phyloP scores from a whole-genome alignment of 2,888 invertebrate species.

The Dusona sp. region DNA sequence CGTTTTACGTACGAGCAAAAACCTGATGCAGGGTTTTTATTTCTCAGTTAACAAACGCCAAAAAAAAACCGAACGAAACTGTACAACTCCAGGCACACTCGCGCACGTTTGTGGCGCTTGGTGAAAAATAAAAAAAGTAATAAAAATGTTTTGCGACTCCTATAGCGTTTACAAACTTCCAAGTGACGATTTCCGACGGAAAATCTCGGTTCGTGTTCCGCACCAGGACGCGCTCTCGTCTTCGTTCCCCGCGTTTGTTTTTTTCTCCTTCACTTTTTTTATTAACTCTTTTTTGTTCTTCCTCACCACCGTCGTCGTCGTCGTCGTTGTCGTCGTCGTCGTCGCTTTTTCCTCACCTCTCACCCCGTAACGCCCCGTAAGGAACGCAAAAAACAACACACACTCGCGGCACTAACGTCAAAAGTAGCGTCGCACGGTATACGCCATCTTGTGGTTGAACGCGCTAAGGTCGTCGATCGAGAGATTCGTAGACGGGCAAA shows the following conservation, averaged over 20 bases:
- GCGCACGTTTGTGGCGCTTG: conserved; percentile 36
- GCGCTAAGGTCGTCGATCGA: conserved; percentile 37
- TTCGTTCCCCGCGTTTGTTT: conserved; percentile 21
- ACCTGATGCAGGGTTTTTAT: conserved; percentile 17
- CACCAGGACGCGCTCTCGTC: conserved; percentile 29
- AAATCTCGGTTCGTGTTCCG: conserved; percentile 27
- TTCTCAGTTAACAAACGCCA: conserved; percentile 8
- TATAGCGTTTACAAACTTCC: conserved; percentile 23
- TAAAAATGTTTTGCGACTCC: conserved; percentile 17
- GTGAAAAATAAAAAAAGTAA: conserved; percentile 6
- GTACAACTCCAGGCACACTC: conserved; percentile 14
- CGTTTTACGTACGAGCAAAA: conserved; percentile 36
- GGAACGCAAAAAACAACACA: conserved; percentile 58
- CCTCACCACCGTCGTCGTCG: conserved; percentile 29
- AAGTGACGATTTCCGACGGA: conserved; percentile 29
- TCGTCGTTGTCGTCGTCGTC: conserved; percentile 4
- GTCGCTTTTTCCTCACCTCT: conserved; percentile 39
- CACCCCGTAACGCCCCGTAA: conserved; percentile 47
- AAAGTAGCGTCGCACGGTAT: conserved; percentile 80
- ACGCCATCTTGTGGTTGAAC: conserved; percentile 78
- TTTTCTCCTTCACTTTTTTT: conserved; percentile 29
- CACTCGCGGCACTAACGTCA: conserved; percentile 77
- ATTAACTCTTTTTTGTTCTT: conserved; percentile 24
- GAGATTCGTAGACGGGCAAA: conserved; percentile 17
- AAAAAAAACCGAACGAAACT: conserved; percentile 13